Evolutionary conservation across 2,797 vertebrate species (phyloP).

Genomic region (Gobio occitaniae): DNA sequence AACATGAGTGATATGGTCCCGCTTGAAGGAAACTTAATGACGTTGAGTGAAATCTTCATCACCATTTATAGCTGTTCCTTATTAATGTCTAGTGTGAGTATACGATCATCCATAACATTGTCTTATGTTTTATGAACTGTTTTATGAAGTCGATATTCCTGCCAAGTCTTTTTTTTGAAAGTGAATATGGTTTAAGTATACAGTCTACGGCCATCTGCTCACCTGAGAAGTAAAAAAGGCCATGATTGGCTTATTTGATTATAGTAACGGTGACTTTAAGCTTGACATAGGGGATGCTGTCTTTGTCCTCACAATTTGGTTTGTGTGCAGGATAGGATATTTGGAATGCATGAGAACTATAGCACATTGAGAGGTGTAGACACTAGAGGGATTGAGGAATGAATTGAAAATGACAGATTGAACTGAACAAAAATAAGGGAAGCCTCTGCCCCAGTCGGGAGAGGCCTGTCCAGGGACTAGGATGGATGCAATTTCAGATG

Average conservation of each 20-base stretch:
- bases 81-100: neutral
- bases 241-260: slow-evolving; percentile 17
- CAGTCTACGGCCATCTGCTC: neutral
- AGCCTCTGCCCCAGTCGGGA: neutral
- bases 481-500: neutral
- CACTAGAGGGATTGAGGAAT: slow-evolving; percentile 29
- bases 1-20: neutral
- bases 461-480: neutral
- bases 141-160: slow-evolving; percentile 29
- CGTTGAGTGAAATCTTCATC: neutral
- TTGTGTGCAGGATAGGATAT: slow-evolving; percentile 45
- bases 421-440: slow-evolving; percentile 5
- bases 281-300: neutral
- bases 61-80: neutral
- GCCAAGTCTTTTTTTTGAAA: slow-evolving; percentile 3
- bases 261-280: neutral
- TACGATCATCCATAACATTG: neutral
- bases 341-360: slow-evolving; percentile 52
- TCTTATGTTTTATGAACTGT: slow-evolving; percentile 34
- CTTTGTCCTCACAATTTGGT: slow-evolving; percentile 23
- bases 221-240: neutral
- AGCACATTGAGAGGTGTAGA: slow-evolving; percentile 30
- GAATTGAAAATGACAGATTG: slow-evolving; percentile 43
- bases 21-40: neutral
- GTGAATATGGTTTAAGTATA: neutral